A percentile compares a stretch with the other conserved stretches of the same genome.
Conservation (phyloP, 2,888 invertebrate genomes). For the Drosophila mulleri region DNA sequence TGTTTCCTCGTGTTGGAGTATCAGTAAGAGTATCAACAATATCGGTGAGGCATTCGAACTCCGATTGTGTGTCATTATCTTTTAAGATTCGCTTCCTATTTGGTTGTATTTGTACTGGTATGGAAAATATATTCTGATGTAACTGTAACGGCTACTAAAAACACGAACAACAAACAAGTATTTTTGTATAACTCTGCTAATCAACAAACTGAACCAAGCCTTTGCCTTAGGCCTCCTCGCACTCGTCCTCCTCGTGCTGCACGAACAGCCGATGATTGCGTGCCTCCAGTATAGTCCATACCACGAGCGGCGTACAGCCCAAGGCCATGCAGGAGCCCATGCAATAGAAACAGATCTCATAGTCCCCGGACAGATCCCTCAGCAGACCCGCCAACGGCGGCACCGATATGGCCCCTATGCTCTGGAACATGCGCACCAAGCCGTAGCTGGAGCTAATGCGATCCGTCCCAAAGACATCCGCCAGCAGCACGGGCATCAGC, state of each 20-base stretch:
- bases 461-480: conserved; percentile 90
- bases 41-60: conserved; percentile 77
- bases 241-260: conserved; percentile 83
- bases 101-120: conserved; percentile 40
- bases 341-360: conserved; percentile 90
- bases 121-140: conserved; percentile 43
- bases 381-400: conserved; percentile 90
- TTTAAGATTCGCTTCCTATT: neutral
- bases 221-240: conserved; percentile 73
- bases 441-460: conserved; percentile 91
- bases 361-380: conserved; percentile 90
- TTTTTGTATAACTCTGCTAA: conserved; percentile 30
- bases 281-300: conserved; percentile 83
- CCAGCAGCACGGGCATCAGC: conserved; percentile 90
- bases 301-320: conserved; percentile 88
- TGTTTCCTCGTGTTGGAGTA: conserved; percentile 13
- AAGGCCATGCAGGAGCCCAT: conserved; percentile 92
- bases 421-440: conserved; percentile 91
- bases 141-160: conserved; percentile 68
- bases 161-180: conserved; percentile 66
- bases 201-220: conserved; percentile 40
- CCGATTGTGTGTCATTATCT: conserved; percentile 29
- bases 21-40: conserved; percentile 51
- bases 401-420: conserved; percentile 90
- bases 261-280: conserved; percentile 79